Conservation (phyloP, 2,113 vertebrate genomes). For the Ictalurus furcatus region DNA sequence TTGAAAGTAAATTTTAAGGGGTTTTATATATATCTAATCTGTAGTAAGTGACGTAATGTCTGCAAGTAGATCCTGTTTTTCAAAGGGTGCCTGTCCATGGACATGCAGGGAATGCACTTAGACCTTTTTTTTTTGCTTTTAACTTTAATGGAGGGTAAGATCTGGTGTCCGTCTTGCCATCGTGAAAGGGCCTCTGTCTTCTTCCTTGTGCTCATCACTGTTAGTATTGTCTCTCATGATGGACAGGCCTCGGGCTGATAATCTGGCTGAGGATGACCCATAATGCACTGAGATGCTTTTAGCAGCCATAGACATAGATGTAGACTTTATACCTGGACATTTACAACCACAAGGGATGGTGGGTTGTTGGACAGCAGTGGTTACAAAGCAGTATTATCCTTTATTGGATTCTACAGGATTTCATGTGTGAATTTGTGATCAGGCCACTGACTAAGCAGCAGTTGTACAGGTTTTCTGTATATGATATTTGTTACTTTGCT, state of each 20-base stretch:
- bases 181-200: conserved; percentile 67
- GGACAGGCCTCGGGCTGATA: conserved; percentile 51
- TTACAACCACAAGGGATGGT: background rate
- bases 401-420: background rate
- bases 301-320: background rate
- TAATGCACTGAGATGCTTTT: conserved; percentile 14
- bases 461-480: no score
- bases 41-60: background rate
- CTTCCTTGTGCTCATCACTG: conserved; percentile 61
- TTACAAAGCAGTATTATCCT: background rate
- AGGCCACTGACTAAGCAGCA: background rate
- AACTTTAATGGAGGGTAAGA: conserved; percentile 50
- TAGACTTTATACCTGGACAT: background rate
- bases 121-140: conserved; percentile 1
- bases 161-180: conserved; percentile 22
- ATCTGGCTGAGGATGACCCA: conserved; percentile 20
- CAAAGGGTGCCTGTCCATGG: conserved; percentile 16
- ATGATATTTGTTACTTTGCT: no score
- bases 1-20: background rate
- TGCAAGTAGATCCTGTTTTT: background rate
- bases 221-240: conserved; percentile 63
- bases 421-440: background rate
- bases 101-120: conserved; percentile 38
- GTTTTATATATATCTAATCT: background rate
- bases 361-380: background rate